Conservation (phyloP, 1,140 invertebrate species). For the Drosophila baimaii region DNA sequence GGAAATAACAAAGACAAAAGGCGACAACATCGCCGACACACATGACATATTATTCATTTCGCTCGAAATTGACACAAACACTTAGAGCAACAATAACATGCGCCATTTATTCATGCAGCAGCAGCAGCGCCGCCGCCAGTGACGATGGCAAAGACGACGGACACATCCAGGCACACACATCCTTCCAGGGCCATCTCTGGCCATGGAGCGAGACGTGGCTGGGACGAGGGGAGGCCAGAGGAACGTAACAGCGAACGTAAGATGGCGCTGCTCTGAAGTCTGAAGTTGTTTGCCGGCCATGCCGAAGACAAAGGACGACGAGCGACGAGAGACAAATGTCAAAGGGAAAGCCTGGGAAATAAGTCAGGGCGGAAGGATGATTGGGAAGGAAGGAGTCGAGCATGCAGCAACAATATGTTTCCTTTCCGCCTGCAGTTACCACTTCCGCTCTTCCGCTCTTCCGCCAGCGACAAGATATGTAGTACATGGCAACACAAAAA, state of each 20-base stretch:
- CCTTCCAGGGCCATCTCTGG: background rate
- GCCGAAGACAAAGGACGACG: conserved; percentile 57
- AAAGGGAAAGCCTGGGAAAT: conserved; percentile 21
- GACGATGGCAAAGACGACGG: conserved; percentile 7
- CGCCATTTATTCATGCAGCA: conserved; percentile 65
- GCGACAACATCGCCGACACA: conserved; percentile 53
- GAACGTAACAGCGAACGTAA: conserved; percentile 15
- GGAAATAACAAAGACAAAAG: conserved; percentile 64
- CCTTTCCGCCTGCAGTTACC: conserved; percentile 52
- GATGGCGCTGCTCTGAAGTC: conserved; percentile 45
- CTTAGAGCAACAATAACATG: conserved; percentile 71
- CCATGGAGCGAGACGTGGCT: background rate
- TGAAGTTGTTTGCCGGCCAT: conserved; percentile 56
- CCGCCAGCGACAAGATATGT: background rate
- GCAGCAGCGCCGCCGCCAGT: too few relatives aligned
- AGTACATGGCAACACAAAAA: background rate
- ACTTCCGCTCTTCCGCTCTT: conserved; percentile 37
- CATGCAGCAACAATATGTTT: conserved; percentile 53
- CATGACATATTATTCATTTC: conserved; percentile 74
- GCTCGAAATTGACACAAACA: conserved; percentile 72
- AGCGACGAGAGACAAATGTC: conserved; percentile 50
- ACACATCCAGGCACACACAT: too few relatives aligned
- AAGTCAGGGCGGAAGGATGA: background rate
- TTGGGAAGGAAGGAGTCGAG: conserved; percentile 1
- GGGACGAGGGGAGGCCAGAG: background rate